Evolutionary conservation across 2,888 invertebrate genomes (phyloP), one percentile per base, ranked within the genome.

Genomic region (Allacma fusca): DNA sequence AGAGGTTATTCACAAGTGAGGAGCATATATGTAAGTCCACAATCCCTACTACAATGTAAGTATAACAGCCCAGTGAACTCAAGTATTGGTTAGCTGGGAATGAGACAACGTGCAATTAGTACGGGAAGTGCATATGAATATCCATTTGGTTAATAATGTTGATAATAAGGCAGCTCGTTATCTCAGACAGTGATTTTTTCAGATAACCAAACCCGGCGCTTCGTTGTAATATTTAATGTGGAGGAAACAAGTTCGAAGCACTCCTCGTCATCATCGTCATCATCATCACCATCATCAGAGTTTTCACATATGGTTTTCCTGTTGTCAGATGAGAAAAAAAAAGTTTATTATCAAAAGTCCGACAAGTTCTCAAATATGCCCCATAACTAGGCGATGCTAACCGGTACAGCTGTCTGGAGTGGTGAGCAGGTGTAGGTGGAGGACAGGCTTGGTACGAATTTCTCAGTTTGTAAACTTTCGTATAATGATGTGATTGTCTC

Each of bases 251-350:
- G 69, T 69, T 69, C 23, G 40, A 29, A 67, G 69, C 44, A 43
- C 69, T n/a, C n/a, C n/a, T n/a, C n/a, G n/a, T n/a, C n/a, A n/a
- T n/a, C n/a, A n/a, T 69, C 69, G 43, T 43, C 69, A 29, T 69
- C 69, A 40, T 69, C 43, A 29, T 65, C 26, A 65, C 26, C 26
- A 65, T 65, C 9, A 40, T 40, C 5, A 40, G 43, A 69, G 40
- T 69, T 69, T 40, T 43, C 69, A 69, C 69, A 69, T 69, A 69
- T 69, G 69, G 69, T 24, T 69, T 69, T 69, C 69, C 69, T 69
- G 69, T 69, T 64, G 23, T 23, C 23, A 23, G 64, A 24, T 21
- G n/a, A n/a, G n/a, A 23, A 13, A 64, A 64, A 64, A 64, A 64
- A 24, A 24, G 64, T 64, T 64, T 64, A 64, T 64, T 64, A 64